Conservation (phyloP, 2,113 vertebrate genomes). For the Gymnorhina tibicen region DNA sequence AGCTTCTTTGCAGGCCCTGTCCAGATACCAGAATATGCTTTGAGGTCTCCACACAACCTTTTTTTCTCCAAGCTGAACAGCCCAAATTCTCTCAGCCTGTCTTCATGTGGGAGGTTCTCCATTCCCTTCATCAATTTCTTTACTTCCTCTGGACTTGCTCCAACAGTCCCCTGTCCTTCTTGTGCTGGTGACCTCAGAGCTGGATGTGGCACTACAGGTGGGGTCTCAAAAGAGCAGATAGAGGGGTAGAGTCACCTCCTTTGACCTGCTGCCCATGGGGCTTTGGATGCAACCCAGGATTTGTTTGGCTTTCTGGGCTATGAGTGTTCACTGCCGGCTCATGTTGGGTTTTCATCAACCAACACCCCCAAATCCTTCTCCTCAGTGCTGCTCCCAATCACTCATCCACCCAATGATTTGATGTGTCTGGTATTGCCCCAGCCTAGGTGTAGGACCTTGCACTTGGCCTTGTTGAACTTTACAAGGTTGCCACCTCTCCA, state of each 20-base stretch:
- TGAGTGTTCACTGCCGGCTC: accelerated
- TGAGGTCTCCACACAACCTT: neutral
- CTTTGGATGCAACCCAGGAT: neutral
- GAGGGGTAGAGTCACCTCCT: neutral
- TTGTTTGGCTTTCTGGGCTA: neutral
- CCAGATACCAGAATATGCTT: neutral
- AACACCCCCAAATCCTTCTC: neutral
- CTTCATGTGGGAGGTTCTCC: neutral
- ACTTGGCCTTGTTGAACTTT: neutral
- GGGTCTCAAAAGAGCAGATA: neutral
- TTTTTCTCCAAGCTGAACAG: neutral
- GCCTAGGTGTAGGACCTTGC: neutral
- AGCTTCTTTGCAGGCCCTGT: neutral
- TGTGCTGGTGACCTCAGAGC: neutral
- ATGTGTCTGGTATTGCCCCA: neutral
- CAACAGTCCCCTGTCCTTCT: neutral
- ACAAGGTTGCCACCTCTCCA: neutral
- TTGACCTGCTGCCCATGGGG: neutral
- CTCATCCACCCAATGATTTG: neutral
- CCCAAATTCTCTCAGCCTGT: neutral
- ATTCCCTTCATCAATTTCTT: neutral
- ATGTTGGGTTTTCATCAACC: neutral
- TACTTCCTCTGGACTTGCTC: neutral
- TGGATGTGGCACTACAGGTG: neutral
- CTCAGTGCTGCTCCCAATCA: neutral